These are phyloP conservation scores for Motacilla tschutschensis DNA, from an alignment of 2,113 vertebrate genomes.

Conservation along the genomic window DNA sequence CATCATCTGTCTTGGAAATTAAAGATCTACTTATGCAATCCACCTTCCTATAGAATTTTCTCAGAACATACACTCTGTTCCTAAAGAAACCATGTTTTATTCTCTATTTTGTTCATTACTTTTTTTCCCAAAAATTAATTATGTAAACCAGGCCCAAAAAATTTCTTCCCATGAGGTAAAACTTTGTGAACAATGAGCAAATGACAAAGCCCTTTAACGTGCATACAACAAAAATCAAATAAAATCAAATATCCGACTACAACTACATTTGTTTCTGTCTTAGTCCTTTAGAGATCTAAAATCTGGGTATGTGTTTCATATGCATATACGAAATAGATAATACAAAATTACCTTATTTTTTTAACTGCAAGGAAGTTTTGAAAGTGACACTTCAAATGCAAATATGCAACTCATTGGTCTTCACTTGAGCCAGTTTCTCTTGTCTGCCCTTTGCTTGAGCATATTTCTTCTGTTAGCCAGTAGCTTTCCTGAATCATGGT, in stretches of 20 bases:
- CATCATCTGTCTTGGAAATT: neutral
- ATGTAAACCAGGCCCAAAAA: neutral
- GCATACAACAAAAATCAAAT: neutral
- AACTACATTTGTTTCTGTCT: neutral
- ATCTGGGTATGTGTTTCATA: neutral
- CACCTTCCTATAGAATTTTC: neutral
- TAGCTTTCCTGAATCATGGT: neutral
- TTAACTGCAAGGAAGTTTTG: neutral
- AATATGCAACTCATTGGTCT: neutral
- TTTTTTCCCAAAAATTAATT: neutral
- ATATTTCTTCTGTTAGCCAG: neutral
- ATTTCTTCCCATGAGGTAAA: neutral
- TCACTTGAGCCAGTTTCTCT: neutral
- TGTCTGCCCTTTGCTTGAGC: neutral
- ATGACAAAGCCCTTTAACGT: neutral
- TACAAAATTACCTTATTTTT: neutral
- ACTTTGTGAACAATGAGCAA: neutral
- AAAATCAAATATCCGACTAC: neutral
- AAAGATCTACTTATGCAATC: neutral
- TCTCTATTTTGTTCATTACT: neutral
- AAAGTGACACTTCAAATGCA: neutral
- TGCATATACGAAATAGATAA: neutral
- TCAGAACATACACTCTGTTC: neutral
- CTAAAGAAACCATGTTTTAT: neutral
- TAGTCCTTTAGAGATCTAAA: neutral